Evolutionary conservation across 2,888 invertebrate genomes (phyloP).

Genomic region (Athetis lepigone): DNA sequence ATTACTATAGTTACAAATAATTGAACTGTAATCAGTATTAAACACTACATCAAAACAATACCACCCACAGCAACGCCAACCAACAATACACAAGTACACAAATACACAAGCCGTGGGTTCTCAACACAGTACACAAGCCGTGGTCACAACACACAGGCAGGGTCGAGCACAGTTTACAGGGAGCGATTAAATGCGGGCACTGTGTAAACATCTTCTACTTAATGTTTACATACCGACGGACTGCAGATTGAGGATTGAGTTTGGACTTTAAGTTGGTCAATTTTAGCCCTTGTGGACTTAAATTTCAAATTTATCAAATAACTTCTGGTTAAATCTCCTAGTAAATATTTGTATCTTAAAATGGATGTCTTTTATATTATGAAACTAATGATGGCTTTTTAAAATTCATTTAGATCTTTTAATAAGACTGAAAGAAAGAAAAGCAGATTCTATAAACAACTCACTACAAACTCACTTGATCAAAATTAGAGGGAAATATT

Average conservation of each 20-base stretch:
- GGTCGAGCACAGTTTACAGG: constrained; percentile 52
- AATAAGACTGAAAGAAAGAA: too few relatives aligned
- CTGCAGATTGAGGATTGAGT: constrained; percentile 25
- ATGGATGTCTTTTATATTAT: too few relatives aligned
- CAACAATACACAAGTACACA: constrained; percentile 51
- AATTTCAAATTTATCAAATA: too few relatives aligned
- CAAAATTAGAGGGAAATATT: too few relatives aligned
- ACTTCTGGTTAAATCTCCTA: too few relatives aligned
- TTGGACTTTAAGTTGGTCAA: neutral
- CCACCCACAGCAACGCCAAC: constrained; percentile 16
- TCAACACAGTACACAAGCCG: constrained; percentile 46
- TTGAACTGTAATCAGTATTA: constrained; percentile 6
- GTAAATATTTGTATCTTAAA: too few relatives aligned
- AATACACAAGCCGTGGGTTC: constrained; percentile 14
- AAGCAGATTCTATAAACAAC: too few relatives aligned
- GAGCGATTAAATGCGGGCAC: constrained; percentile 73
- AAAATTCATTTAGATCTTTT: too few relatives aligned
- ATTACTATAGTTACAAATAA: too few relatives aligned
- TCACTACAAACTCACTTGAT: too few relatives aligned
- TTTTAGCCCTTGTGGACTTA: neutral
- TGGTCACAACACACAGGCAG: constrained; percentile 37
- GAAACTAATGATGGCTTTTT: too few relatives aligned
- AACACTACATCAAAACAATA: constrained; percentile 17
- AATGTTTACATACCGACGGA: constrained; percentile 57
- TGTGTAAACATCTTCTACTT: constrained; percentile 69